Evolutionary conservation across 1,140 invertebrate genomes (phyloP).

Genomic region (Drosophila paulistorum): DNA sequence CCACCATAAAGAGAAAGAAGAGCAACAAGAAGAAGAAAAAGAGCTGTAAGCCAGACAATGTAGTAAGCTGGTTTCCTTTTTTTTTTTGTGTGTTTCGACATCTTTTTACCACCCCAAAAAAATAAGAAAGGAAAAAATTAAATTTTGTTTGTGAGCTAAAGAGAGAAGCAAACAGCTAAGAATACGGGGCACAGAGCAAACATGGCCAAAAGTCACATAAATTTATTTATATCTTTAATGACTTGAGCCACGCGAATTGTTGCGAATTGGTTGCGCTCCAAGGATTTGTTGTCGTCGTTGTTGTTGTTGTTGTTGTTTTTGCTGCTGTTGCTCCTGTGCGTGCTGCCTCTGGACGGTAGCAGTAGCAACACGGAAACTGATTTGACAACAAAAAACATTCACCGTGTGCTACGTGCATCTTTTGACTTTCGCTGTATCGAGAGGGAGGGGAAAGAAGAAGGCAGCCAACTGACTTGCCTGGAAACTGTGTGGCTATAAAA

Average conservation of each 20-base stretch:
- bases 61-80: neutral
- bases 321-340: constrained; percentile 50
- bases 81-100: no score
- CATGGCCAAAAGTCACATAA: constrained; percentile 77
- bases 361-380: constrained; percentile 30
- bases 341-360: constrained; percentile 50
- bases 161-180: neutral
- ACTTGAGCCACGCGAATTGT: constrained; percentile 76
- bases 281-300: constrained; percentile 32
- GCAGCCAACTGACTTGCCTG: constrained; percentile 15
- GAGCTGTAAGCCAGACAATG: constrained; percentile 18
- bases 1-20: neutral
- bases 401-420: constrained; percentile 78
- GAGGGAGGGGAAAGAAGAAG: neutral
- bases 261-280: constrained; percentile 64
- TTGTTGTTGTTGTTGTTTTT: no score
- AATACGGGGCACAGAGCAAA: constrained; percentile 42
- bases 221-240: constrained; percentile 83
- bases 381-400: constrained; percentile 39
- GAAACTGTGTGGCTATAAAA: constrained; percentile 68
- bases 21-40: constrained; percentile 4
- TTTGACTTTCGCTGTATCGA: constrained; percentile 27
- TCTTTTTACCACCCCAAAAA: constrained; percentile 7
- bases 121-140: constrained; percentile 13
- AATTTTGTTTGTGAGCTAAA: constrained; percentile 12